Conservation (phyloP, 1,140 invertebrate species). For the Piezodorus guildinii region DNA sequence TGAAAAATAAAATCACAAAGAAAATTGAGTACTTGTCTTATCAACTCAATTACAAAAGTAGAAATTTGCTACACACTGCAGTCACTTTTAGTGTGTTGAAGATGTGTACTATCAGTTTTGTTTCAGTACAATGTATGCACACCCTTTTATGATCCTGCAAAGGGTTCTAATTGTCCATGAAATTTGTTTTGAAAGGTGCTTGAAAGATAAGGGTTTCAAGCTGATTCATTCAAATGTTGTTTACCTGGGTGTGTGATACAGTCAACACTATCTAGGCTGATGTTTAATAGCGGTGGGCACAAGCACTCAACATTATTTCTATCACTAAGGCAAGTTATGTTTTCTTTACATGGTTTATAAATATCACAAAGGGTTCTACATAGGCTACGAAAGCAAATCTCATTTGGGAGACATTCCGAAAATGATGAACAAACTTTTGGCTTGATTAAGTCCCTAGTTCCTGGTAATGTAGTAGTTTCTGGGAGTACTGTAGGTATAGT, state of each 20-base stretch:
- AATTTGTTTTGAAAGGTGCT: background rate
- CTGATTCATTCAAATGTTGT: constrained; percentile 20
- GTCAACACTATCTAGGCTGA: constrained; percentile 29
- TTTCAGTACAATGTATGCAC: background rate
- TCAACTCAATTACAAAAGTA: no score
- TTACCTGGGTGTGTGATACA: constrained; percentile 48
- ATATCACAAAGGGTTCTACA: constrained; percentile 45
- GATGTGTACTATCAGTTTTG: constrained; percentile 15
- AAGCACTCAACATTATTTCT: constrained; percentile 41
- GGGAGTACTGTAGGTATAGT: background rate
- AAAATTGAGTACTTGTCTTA: background rate
- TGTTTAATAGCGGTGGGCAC: constrained; percentile 30
- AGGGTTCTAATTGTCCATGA: constrained; percentile 5
- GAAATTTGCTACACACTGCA: constrained; percentile 13
- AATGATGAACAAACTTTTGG: background rate
- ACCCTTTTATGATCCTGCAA: constrained; percentile 2
- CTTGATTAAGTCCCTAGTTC: background rate
- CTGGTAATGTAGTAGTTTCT: background rate
- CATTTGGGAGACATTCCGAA: constrained; percentile 38
- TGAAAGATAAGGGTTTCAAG: background rate
- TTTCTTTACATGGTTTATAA: constrained; percentile 33
- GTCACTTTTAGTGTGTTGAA: constrained; percentile 16
- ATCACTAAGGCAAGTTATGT: constrained; percentile 36
- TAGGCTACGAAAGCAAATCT: constrained; percentile 36
- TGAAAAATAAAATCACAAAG: background rate